phyloP scores from a whole-genome alignment of 2,797 vertebrate genomes.

The Hozukius guyotensis region DNA sequence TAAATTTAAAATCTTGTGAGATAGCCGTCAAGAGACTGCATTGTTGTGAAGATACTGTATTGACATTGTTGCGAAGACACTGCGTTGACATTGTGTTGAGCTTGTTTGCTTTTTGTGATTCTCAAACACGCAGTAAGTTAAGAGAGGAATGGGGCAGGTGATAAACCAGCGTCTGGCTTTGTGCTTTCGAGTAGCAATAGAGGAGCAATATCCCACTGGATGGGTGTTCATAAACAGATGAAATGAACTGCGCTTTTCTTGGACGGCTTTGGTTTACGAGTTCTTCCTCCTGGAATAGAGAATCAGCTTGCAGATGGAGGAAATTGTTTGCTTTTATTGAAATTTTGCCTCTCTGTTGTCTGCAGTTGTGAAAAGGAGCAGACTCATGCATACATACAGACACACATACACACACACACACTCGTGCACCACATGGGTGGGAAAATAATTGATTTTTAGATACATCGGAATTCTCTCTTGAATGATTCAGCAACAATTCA shows the following conservation, averaged over 20 bases:
- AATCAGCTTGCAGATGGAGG: constrained; percentile 19
- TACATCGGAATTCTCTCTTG: not conserved
- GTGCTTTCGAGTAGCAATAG: constrained; percentile 13
- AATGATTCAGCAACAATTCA: constrained; percentile 25
- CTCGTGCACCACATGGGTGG: not conserved
- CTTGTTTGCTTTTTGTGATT: constrained; percentile 15
- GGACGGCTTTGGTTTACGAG: constrained; percentile 8
- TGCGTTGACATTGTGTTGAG: not conserved
- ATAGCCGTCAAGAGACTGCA: not conserved
- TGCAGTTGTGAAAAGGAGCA: constrained; percentile 13
- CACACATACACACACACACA: not conserved
- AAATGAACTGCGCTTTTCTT: constrained; percentile 35
- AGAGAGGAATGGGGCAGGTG: not conserved
- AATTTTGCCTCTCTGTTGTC: constrained; percentile 34
- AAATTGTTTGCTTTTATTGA: constrained; percentile 44
- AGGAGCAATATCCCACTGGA: constrained; percentile 16
- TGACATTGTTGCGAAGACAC: not conserved
- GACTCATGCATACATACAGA: not conserved
- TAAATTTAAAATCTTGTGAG: not conserved
- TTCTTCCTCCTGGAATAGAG: constrained; percentile 5
- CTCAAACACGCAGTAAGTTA: not conserved
- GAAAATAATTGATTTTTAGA: constrained; percentile 8
- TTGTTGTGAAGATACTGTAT: not conserved
- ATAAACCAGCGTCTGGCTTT: constrained; percentile 21
- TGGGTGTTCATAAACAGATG: constrained; percentile 34